phyloP scores from a whole-genome alignment of 53 echinoderm and acorn worm species.

The Luidia sarsii region DNA sequence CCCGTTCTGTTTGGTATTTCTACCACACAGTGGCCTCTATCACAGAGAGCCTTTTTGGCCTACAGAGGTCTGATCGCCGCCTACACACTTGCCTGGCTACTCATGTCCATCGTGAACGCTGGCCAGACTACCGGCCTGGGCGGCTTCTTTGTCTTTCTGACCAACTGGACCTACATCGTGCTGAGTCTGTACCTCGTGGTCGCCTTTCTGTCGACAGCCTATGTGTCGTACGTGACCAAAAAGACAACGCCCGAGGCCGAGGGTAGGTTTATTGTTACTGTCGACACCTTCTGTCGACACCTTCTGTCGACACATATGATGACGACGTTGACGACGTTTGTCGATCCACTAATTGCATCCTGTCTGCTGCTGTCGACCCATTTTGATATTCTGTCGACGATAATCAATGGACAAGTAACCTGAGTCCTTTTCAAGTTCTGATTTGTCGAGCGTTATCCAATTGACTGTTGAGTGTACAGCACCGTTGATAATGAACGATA shows the following conservation, averaged over 20 bases:
- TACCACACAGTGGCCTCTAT: constrained; percentile 29
- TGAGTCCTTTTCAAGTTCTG: too few relatives aligned
- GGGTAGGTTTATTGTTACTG: constrained; percentile 19
- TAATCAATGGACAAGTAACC: too few relatives aligned
- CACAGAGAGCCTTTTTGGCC: constrained; percentile 9
- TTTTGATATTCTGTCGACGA: too few relatives aligned
- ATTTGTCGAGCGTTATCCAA: too few relatives aligned
- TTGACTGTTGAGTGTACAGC: too few relatives aligned
- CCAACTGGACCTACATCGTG: constrained; percentile 47
- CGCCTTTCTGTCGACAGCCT: constrained; percentile 5
- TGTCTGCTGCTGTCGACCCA: too few relatives aligned
- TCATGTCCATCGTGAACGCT: constrained; percentile 46
- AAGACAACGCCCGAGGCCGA: neutral
- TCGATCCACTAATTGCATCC: too few relatives aligned
- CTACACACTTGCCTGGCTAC: constrained; percentile 28
- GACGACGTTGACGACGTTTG: too few relatives aligned
- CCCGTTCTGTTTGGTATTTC: neutral
- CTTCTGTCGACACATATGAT: too few relatives aligned
- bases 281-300: too few relatives aligned
- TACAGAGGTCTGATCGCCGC: constrained; percentile 31
- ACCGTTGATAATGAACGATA: too few relatives aligned
- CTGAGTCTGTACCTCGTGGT: constrained; percentile 19
- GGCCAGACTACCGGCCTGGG: constrained; percentile 33
- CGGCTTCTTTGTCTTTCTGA: constrained; percentile 49
- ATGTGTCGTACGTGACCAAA: neutral